Base-by-base conservation (phyloP, 2,888 invertebrate species). In the Nomada fucata region DNA sequence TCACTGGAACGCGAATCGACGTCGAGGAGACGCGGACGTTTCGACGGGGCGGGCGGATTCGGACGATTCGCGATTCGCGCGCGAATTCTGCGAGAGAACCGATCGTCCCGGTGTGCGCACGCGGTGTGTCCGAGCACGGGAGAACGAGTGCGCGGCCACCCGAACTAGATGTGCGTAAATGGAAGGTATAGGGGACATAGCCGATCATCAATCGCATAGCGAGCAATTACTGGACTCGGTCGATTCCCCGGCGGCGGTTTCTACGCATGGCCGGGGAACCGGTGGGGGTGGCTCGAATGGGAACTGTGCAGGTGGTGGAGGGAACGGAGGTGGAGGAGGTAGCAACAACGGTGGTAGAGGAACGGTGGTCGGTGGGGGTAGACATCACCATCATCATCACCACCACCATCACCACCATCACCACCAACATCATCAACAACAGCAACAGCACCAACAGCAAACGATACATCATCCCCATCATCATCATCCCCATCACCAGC, bases 201-300 rank as follows among this genome's bases (percentile, higher is more conserved):
- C 92, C 93, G 94, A 94, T 91, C 94, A 91, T 93, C 93, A 92
- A 91, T 91, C 93, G 92, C 93, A 92, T 91, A 93, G 93, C 92
- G 93, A 93, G 92, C 93, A 92, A 92, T 92, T 93, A 92, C 91
- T 94, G 91, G 94, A 94, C 91, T 92, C 94, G 93, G 94, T 94
- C 93, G 94, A 94, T 94, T 94, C 94, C 84, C 92, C 93, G 86
- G 86, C 82, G 85, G 88, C 87, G 80, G 83, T 85, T 47, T 89
- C 88, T 86, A 87, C 87, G 89, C 88, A 88, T 88, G 87, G 88
- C 84, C 86, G 90, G 84, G 89, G 89, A 79, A 86, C 89, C 89
- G 88, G 91, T 90, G 91, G 92, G 90, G 92, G 91, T 83, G 91
- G 91, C 88, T 89, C 91, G 92, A 91, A 92, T 92, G 92, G 91